phyloP scores from a whole-genome alignment of 2,113 vertebrate species.

The Alaudala cheleensis region DNA sequence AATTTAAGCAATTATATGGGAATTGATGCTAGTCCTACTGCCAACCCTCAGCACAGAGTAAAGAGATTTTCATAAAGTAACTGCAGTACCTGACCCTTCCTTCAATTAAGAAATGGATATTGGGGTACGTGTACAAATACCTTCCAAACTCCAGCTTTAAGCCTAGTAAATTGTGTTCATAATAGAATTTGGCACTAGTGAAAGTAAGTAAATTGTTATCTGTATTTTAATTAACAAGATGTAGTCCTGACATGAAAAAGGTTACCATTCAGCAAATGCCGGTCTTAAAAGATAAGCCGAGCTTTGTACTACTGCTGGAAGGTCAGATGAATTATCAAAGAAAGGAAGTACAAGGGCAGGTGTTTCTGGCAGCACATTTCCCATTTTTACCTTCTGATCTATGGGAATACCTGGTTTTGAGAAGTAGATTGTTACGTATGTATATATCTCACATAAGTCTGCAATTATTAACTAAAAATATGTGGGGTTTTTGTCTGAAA shows the following conservation, averaged over 20 bases:
- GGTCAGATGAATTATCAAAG: background rate
- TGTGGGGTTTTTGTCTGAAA: background rate
- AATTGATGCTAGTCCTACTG: background rate
- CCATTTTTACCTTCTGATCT: background rate
- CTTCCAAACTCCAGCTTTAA: background rate
- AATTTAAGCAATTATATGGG: background rate
- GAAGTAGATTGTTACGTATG: background rate
- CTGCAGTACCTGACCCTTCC: background rate
- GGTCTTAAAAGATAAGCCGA: background rate
- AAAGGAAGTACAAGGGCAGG: background rate
- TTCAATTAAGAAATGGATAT: background rate
- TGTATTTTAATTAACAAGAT: background rate
- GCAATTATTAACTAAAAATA: background rate
- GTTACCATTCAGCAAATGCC: background rate
- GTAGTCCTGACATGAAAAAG: background rate
- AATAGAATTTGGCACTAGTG: background rate
- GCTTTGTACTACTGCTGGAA: background rate
- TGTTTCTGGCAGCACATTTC: background rate
- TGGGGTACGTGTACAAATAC: background rate
- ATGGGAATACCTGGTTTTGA: background rate
- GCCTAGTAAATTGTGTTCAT: background rate
- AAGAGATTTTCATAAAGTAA: background rate
- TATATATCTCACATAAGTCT: background rate
- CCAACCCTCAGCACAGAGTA: background rate
- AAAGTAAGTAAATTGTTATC: background rate